phyloP scores from a whole-genome alignment of 2,113 vertebrate genomes.

The Prietella phreatophila region DNA sequence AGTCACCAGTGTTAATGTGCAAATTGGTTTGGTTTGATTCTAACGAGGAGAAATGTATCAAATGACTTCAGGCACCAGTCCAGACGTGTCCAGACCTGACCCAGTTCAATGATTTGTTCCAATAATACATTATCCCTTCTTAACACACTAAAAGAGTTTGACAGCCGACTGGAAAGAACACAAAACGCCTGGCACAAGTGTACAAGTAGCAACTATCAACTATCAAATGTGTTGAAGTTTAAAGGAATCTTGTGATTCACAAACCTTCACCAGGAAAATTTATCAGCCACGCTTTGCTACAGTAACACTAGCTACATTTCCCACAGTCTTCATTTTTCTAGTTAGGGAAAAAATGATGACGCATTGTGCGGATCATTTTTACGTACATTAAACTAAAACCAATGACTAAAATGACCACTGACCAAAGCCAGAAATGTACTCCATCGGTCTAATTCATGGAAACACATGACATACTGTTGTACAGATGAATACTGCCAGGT shows the following conservation, averaged over 20 bases:
- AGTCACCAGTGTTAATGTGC: background rate
- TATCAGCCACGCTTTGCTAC: background rate
- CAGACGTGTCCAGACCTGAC: background rate
- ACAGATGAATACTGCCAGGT: conserved; percentile 12
- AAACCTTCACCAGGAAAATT: background rate
- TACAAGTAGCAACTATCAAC: background rate
- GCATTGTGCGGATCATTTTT: background rate
- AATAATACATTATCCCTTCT: background rate
- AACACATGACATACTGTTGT: conserved; percentile 8
- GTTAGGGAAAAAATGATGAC: background rate
- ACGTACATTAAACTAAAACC: conserved; percentile 13
- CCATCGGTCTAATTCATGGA: conserved; percentile 16
- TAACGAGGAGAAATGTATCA: conserved; percentile 8
- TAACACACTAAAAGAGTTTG: background rate
- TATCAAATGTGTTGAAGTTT: background rate
- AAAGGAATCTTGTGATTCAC: background rate
- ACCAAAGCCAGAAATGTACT: background rate
- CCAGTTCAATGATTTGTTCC: conserved; percentile 11
- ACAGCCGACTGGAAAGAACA: conserved; percentile 6
- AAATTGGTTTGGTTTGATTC: background rate
- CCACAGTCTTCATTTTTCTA: conserved; percentile 1
- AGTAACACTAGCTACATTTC: background rate
- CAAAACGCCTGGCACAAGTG: background rate
- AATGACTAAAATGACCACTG: background rate
- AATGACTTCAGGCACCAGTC: background rate